Conservation (phyloP, 1,140 invertebrate genomes). For the Dendrolimus kikuchii region DNA sequence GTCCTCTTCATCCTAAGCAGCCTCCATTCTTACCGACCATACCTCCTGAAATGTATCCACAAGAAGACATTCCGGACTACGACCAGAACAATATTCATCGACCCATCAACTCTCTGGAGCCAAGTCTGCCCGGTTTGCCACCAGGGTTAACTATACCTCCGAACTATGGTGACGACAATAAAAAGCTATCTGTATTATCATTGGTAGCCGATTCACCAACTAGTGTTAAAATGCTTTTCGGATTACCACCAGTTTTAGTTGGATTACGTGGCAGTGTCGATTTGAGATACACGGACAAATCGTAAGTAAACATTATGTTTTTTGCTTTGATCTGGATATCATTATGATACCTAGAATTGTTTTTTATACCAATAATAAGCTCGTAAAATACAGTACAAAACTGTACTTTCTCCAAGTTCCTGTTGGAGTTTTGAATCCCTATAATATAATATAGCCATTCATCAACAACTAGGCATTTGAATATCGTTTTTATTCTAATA, state of each 20-base stretch:
- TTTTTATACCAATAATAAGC: slow-evolving; percentile 2
- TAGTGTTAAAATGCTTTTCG: slow-evolving; percentile 86
- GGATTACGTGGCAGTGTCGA: slow-evolving; percentile 88
- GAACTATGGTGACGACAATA: slow-evolving; percentile 46
- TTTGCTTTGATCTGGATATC: too few relatives aligned
- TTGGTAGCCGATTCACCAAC: slow-evolving; percentile 83
- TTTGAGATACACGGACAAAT: slow-evolving; percentile 84
- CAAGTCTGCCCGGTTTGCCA: slow-evolving; percentile 31
- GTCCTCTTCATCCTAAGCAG: slow-evolving; percentile 22
- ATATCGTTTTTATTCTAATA: too few relatives aligned
- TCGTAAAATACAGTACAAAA: too few relatives aligned
- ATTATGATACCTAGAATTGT: not conserved
- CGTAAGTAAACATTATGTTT: slow-evolving; percentile 72
- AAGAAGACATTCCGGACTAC: slow-evolving; percentile 43
- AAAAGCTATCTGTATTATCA: slow-evolving; percentile 75
- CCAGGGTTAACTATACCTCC: slow-evolving; percentile 36
- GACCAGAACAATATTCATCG: slow-evolving; percentile 51
- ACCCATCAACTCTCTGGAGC: slow-evolving; percentile 31
- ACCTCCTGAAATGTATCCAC: slow-evolving; percentile 44
- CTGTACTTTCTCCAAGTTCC: too few relatives aligned
- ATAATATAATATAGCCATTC: too few relatives aligned
- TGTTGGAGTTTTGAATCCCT: too few relatives aligned
- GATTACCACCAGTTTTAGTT: slow-evolving; percentile 85
- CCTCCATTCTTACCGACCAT: slow-evolving; percentile 51
- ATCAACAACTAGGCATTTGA: too few relatives aligned